Conservation (phyloP, 2,888 invertebrate genomes). For the Spilarctia lutea region DNA sequence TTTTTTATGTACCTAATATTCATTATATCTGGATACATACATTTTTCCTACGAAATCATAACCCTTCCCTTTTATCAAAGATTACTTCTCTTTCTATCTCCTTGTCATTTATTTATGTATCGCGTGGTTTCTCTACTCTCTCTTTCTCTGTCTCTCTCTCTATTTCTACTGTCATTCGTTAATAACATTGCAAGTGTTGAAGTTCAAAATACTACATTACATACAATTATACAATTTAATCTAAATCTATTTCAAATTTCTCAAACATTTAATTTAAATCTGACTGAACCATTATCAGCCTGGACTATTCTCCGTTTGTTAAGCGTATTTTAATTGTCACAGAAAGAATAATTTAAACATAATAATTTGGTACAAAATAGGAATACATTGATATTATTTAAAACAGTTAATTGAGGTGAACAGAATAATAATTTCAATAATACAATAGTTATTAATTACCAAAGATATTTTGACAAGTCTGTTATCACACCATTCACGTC, state of each 20-base stretch:
- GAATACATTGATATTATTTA: conserved; percentile 5
- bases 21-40: not conserved
- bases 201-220: not conserved
- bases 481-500: too few relatives aligned
- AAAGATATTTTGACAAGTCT: not conserved
- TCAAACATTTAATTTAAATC: not conserved
- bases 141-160: not conserved
- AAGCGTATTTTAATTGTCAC: not conserved
- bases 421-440: not conserved
- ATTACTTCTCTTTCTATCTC: not conserved
- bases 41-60: not conserved
- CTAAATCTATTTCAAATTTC: not conserved
- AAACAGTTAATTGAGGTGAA: not conserved
- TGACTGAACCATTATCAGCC: not conserved
- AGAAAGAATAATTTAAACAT: not conserved
- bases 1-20: too few relatives aligned
- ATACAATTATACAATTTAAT: not conserved
- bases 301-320: not conserved
- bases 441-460: not conserved
- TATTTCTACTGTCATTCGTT: not conserved
- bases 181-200: not conserved
- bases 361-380: conserved; percentile 13
- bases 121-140: not conserved
- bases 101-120: too few relatives aligned
- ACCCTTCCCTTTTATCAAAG: not conserved